Evolutionary conservation across 2,113 vertebrate genomes (phyloP).

Genomic region (Aepyceros melampus): DNA sequence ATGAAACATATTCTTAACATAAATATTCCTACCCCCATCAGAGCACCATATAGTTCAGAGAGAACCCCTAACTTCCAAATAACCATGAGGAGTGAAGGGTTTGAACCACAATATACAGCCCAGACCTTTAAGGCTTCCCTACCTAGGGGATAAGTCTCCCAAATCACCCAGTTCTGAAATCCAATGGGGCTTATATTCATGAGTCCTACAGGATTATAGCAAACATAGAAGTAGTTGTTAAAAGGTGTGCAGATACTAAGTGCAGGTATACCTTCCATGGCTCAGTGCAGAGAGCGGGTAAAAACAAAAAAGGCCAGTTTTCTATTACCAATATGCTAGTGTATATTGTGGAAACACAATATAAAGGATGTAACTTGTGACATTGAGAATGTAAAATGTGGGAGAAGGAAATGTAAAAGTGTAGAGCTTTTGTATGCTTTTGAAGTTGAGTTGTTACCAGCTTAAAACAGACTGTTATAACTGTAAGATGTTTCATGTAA

Average conservation of each 20-base stretch:
- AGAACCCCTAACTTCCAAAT: background rate
- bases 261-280: background rate
- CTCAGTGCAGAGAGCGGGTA: background rate
- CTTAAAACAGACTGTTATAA: background rate
- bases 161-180: background rate
- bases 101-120: background rate
- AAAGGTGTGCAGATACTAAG: background rate
- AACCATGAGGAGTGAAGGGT: background rate
- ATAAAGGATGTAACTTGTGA: background rate
- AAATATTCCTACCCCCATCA: background rate
- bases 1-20: background rate
- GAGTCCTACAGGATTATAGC: background rate
- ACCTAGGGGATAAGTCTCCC: background rate
- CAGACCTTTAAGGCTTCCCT: background rate
- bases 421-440: background rate
- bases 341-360: background rate
- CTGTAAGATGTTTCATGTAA: background rate
- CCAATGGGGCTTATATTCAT: background rate
- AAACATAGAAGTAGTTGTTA: background rate
- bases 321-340: background rate
- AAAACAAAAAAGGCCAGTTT: background rate
- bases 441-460: background rate
- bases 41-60: background rate
- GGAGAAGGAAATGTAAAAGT: background rate
- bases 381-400: background rate